Percentiles rank a stretch among this genome's conserved stretches.
These are phyloP conservation scores for Delichon dasypus DNA, from an alignment of 2,797 vertebrate species.

Conservation along the genomic window DNA sequence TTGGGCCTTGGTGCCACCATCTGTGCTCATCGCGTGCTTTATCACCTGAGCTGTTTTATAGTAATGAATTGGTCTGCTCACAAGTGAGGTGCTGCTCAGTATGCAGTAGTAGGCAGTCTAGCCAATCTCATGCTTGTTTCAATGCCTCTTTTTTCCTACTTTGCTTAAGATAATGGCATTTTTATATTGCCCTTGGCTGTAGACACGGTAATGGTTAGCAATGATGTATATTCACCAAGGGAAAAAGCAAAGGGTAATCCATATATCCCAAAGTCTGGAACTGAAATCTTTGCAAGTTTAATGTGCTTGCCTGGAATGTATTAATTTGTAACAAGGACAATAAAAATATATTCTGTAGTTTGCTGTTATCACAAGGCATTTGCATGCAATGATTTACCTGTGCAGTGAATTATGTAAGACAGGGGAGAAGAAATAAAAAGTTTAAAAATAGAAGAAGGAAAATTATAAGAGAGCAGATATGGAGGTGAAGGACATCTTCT, in stretches of 20 bases:
- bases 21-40: background rate
- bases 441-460: background rate
- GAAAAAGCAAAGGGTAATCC: constrained; percentile 36
- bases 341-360: constrained; percentile 52
- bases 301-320: constrained; percentile 47
- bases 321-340: constrained; percentile 54
- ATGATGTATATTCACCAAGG: constrained; percentile 39
- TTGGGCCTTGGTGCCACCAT: background rate
- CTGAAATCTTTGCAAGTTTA: constrained; percentile 39
- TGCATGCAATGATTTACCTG: constrained; percentile 25
- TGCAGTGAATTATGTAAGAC: constrained; percentile 28
- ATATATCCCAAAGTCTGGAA: constrained; percentile 51
- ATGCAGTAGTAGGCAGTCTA: constrained; percentile 8
- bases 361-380: constrained; percentile 32
- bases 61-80: background rate
- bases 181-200: constrained; percentile 54
- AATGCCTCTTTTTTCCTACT: constrained; percentile 1
- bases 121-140: background rate
- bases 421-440: constrained; percentile 35
- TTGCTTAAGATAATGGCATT: constrained; percentile 57
- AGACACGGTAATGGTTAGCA: constrained; percentile 18
- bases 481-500: background rate
- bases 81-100: background rate
- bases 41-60: background rate
- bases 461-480: background rate